These are phyloP conservation scores for Apogon talboti DNA, from an alignment of 2,797 vertebrate species.

Conservation along the genomic window DNA sequence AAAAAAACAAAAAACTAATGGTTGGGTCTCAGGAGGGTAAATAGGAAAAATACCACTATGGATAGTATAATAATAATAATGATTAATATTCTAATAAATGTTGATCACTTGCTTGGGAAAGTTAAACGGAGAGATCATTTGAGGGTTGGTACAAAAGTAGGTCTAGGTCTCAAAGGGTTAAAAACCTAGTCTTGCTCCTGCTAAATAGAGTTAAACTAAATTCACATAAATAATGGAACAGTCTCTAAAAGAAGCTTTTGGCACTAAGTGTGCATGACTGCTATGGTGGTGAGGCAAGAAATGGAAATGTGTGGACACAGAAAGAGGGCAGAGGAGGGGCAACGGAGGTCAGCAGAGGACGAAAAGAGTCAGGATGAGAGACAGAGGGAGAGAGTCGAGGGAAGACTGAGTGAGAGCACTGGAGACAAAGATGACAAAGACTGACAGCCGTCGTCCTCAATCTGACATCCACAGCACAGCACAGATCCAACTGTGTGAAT, in stretches of 20 bases:
- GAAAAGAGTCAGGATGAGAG: constrained; percentile 37
- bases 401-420: constrained; percentile 31
- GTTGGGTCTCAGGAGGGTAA: too few species aligned
- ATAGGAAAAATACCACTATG: too few species aligned
- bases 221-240: constrained; percentile 3
- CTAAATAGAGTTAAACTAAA: background rate
- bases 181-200: too few species aligned
- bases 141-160: too few species aligned
- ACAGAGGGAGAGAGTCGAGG: constrained; percentile 18
- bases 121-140: too few species aligned
- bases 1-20: too few species aligned
- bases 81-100: too few species aligned
- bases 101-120: too few species aligned
- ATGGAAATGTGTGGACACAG: background rate
- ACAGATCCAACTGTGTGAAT: constrained; percentile 34
- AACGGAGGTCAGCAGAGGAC: constrained; percentile 25
- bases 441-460: constrained; percentile 59
- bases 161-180: too few species aligned
- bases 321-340: background rate
- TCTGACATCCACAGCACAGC: constrained; percentile 49
- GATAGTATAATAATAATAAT: too few species aligned
- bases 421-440: constrained; percentile 44
- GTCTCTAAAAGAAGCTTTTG: constrained; percentile 1
- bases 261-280: constrained; percentile 1
- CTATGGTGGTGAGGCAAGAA: background rate